Percentiles rank a stretch among this genome's conserved stretches.
phyloP scores from a whole-genome alignment of 2,797 vertebrate species.

The Danio jaintianensis region DNA sequence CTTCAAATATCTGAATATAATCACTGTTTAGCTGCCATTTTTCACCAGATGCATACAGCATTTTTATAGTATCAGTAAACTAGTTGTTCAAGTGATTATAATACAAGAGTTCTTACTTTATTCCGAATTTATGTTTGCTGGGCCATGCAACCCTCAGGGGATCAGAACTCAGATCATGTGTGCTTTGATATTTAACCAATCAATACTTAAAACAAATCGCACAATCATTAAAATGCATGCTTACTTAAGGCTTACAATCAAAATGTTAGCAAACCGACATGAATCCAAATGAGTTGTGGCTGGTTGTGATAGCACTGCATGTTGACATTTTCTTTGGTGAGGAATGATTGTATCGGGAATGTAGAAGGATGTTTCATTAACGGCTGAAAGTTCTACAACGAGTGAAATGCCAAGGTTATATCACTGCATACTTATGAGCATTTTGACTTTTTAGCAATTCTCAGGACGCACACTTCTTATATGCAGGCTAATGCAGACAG shows the following conservation, averaged over 20 bases:
- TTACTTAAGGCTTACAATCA: constrained; percentile 57
- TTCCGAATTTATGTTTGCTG: background rate
- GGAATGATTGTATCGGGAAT: constrained; percentile 10
- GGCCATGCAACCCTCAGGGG: constrained; percentile 21
- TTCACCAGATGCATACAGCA: too few relatives aligned
- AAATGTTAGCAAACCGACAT: constrained; percentile 58
- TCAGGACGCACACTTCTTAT: constrained; percentile 41
- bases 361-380: constrained; percentile 46
- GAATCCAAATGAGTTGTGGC: constrained; percentile 54
- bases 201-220: constrained; percentile 62
- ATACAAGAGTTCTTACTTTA: too few relatives aligned
- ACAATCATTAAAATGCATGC: constrained; percentile 57
- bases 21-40: too few relatives aligned
- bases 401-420: constrained; percentile 54
- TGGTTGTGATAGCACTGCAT: constrained; percentile 50
- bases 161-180: constrained; percentile 37
- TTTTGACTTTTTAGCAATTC: constrained; percentile 23
- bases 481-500: constrained; percentile 37
- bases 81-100: background rate
- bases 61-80: too few relatives aligned
- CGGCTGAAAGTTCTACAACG: constrained; percentile 20
- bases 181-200: constrained; percentile 55
- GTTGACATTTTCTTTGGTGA: constrained; percentile 47
- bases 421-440: constrained; percentile 37
- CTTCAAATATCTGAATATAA: too few relatives aligned